Conservation (phyloP, 2,888 invertebrate genomes). For the Hetaerina titia region DNA sequence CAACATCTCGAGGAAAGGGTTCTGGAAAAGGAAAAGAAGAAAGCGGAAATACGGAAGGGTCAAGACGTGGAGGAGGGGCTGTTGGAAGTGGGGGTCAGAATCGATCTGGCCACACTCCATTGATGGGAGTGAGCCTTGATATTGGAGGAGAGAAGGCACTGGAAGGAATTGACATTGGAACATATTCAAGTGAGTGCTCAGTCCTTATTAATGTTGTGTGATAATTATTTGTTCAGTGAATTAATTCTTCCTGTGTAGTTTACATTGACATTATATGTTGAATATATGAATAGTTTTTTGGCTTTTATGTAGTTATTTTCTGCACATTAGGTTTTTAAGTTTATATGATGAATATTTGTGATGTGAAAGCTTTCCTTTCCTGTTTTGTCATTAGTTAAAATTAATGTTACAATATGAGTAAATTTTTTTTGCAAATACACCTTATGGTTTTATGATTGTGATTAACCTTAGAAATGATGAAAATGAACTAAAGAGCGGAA, state of each 20-base stretch:
- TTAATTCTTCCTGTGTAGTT: not conserved
- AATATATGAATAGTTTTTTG: not conserved
- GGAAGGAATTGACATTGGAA: constrained; percentile 43
- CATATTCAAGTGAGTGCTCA: constrained; percentile 41
- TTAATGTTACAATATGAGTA: not conserved
- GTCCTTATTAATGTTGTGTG: constrained; percentile 28
- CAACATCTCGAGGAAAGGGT: constrained; percentile 25
- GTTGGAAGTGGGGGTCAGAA: constrained; percentile 62
- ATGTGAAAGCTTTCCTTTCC: not conserved
- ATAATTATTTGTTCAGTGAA: not conserved
- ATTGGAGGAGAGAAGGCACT: constrained; percentile 50
- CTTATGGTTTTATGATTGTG: too few relatives aligned
- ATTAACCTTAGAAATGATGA: too few relatives aligned
- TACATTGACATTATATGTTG: not conserved
- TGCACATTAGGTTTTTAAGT: not conserved
- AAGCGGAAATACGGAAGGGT: not conserved
- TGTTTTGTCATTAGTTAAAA: not conserved
- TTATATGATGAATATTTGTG: not conserved
- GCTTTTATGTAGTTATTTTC: not conserved
- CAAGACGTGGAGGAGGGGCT: constrained; percentile 49
- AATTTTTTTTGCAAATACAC: not conserved
- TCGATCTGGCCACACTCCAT: constrained; percentile 68
- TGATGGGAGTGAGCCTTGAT: constrained; percentile 70
- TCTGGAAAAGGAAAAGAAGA: constrained; percentile 67
- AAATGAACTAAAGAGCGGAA: too few relatives aligned